Evolutionary conservation across 2,797 vertebrate species (phyloP).

Genomic region (Intellagama lesueurii): DNA sequence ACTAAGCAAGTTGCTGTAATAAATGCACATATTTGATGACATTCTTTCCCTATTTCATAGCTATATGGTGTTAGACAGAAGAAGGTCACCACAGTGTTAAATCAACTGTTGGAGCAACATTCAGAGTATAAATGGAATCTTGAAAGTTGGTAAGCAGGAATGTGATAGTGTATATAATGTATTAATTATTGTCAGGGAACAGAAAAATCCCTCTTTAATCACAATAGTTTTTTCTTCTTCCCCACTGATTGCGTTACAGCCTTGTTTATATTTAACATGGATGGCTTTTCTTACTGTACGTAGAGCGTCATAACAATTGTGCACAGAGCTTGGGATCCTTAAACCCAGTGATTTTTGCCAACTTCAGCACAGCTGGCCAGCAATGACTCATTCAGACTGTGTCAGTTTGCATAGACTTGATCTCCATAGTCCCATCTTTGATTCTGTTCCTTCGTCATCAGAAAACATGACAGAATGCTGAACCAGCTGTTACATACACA

Average conservation of each 20-base stretch:
- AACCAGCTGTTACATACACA: background rate
- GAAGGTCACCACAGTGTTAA: constrained; percentile 81
- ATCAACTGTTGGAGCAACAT: constrained; percentile 84
- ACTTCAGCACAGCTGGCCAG: too few species aligned
- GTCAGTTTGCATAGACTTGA: background rate
- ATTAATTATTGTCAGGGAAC: constrained; percentile 91
- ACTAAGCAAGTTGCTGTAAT: constrained; percentile 70
- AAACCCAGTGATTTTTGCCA: background rate
- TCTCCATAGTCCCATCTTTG: background rate
- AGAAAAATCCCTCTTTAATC: constrained; percentile 78
- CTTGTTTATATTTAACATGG: constrained; percentile 64
- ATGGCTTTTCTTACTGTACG: constrained; percentile 37
- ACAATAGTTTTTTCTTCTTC: constrained; percentile 81
- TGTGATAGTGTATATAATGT: constrained; percentile 94
- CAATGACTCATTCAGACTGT: background rate
- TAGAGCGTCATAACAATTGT: constrained; percentile 40
- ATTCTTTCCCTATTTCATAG: constrained; percentile 68
- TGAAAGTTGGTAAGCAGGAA: constrained; percentile 86
- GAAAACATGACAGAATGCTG: background rate
- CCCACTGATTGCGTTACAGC: constrained; percentile 62
- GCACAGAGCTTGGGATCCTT: background rate
- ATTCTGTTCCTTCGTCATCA: background rate
- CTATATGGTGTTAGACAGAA: constrained; percentile 67
- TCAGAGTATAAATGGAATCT: constrained; percentile 89
- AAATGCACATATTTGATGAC: constrained; percentile 74